Percentiles rank a stretch among this genome's conserved stretches.
Evolutionary conservation across 2,113 vertebrate species (phyloP).

Genomic region (Trematomus loennbergii): DNA sequence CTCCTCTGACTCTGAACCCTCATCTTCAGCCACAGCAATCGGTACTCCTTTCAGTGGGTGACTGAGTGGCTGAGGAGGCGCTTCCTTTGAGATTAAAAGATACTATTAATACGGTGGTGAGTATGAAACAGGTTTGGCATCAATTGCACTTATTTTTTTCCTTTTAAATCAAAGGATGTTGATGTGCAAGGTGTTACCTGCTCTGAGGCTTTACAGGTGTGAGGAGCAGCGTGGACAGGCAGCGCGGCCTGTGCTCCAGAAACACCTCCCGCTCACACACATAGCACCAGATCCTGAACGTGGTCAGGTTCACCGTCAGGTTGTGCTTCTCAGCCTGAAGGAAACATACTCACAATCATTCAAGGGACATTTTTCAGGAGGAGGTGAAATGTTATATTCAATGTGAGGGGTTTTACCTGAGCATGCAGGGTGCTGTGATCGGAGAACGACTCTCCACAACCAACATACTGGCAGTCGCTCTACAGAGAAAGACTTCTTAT

Average conservation of each 20-base stretch:
- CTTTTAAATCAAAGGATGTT: neutral
- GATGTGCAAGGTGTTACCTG: slow-evolving; percentile 79
- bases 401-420: slow-evolving; percentile 84
- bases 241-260: slow-evolving; percentile 86
- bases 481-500: slow-evolving; percentile 61
- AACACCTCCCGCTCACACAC: slow-evolving; percentile 97
- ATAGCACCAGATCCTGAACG: slow-evolving; percentile 96
- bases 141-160: no score
- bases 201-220: slow-evolving; percentile 82
- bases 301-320: slow-evolving; percentile 97
- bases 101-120: slow-evolving; percentile 2
- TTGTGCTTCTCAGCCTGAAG: slow-evolving; percentile 93
- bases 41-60: slow-evolving; percentile 92
- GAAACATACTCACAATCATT: neutral
- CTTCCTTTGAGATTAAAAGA: slow-evolving; percentile 80
- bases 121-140: neutral
- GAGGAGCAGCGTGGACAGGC: slow-evolving; percentile 55
- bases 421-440: slow-evolving; percentile 98
- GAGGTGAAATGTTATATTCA: neutral
- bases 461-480: slow-evolving; percentile 93
- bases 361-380: neutral
- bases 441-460: slow-evolving; percentile 95
- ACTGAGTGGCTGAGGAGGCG: slow-evolving; percentile 66
- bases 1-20: slow-evolving; percentile 95
- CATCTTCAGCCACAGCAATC: slow-evolving; percentile 95